Evolutionary conservation across 2,888 invertebrate species (phyloP), one percentile per base, ranked within the genome.

Genomic region (Dascillus cervinus): DNA sequence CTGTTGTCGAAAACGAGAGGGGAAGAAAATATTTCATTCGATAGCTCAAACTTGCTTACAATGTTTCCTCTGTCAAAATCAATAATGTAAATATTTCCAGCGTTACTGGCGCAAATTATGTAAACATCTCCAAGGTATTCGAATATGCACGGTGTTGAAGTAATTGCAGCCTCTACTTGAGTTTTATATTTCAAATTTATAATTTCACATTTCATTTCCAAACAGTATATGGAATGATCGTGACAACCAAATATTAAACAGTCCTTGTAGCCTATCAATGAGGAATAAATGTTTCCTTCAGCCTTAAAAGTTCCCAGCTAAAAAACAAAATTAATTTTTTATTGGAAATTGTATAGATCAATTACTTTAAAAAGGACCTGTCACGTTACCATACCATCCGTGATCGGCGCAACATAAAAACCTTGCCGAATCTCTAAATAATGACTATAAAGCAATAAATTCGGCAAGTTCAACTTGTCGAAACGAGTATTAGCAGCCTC

Each of bases 21-120:
- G 0, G 87, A 79, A 0, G 89, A 89, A 64, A 87, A 91, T 11
- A 81, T 66, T 60, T 88, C 78, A 6, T 72, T 75, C 0, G 73
- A 70, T 22, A 87, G 59, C 13, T 59, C 50, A 29, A 70, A 60
- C 32, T 62, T 62, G 13, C 65, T 56, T 21, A 74, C 24, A 20
- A 73, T 44, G 11, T 52, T 41, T 1, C 79, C 79, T 43, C 57
- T 64, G 3, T 57, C 52, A 11, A 67, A 53, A 50, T 75, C 64
- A 10, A 83, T 53, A 10, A 83, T 47, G 51, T 66, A 70, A 2
- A 87, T 45, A 24, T 53, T 63, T 1, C 89, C 88, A 42, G 71
- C 65, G 21, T 76, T 82, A n/a, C 77, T 72, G 12, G 71, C 71
- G 3, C 72, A 67, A 32, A 77, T 50, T 20, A 79, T 50, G 9